Base-by-base conservation (phyloP, 2,797 vertebrate species). In the Myotis myotis region DNA sequence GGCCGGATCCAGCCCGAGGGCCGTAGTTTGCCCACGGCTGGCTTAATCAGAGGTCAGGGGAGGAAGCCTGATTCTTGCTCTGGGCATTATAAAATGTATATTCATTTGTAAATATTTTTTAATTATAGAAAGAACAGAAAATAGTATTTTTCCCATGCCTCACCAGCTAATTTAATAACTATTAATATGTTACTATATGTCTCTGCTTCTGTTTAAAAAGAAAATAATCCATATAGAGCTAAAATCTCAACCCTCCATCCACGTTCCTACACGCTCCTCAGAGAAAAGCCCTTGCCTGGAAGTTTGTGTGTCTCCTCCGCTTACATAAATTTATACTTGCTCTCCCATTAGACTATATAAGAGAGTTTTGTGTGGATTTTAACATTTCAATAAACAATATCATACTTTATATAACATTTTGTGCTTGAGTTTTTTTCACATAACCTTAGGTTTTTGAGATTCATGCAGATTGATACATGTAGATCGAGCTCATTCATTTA, bases 71-170 rank as follows among this genome's bases (percentile, higher is more conserved):
- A 91, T 44, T 94, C 12, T 78, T 94, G 70, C 72, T 87, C 66
- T 93, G 23, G 60, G 36, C n/a, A 55, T 86, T 89, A 33, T 36
- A 95, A 89, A 91, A 41, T 83, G 38, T 94, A 84, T 91, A 83
- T 95, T 84, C 68, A 49, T 19, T 96, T 89, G 53, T 96, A 97
- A 96, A 97, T 97, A 97, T 97, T 97, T 96, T 97, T 97, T 96
- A 97, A 97, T 89, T 96, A 94, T 97, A 72, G 79, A 91, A 53
- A 93, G 15, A 93, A 93, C 17, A 87, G 55, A 95, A 96, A 93
- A 85, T 95, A 92, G 62, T 96, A 93, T 93, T 95, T 86, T 36
- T 89, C 28, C 86, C 49, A 86, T 51, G 60, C 36, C n/a, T 82
- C 22, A 78, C 41, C 30, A 86, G 49, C 62, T 93, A 95, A 97